These are phyloP conservation scores for Pogonus chalceus DNA, from an alignment of 1,140 invertebrate species.

Conservation along the genomic window DNA sequence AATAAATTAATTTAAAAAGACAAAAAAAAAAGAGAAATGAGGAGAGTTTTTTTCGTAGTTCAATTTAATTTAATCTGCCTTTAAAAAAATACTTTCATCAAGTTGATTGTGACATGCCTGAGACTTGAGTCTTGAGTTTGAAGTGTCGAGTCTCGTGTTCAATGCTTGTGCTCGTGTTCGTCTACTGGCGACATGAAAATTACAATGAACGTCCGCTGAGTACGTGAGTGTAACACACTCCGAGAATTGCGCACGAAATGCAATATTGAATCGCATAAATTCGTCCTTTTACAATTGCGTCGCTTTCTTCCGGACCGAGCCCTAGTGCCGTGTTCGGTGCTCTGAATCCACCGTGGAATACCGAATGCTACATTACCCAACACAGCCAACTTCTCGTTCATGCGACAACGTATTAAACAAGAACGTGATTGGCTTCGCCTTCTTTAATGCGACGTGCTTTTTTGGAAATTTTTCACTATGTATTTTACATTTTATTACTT, in stretches of 20 bases:
- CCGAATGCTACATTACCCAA: neutral
- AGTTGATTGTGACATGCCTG: too few species aligned
- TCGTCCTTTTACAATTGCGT: neutral
- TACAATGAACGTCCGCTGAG: neutral
- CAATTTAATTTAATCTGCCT: too few species aligned
- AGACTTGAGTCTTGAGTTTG: too few species aligned
- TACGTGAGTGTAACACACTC: neutral
- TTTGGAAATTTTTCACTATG: neutral
- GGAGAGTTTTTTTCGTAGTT: too few species aligned
- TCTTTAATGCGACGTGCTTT: neutral
- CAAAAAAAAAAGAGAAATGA: too few species aligned
- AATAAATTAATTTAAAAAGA: too few species aligned
- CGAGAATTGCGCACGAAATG: neutral
- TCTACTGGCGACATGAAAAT: neutral
- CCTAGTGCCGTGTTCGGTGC: too few species aligned
- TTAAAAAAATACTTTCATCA: too few species aligned
- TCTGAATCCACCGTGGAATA: neutral
- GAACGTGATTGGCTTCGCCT: neutral
- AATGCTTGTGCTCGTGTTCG: too few species aligned
- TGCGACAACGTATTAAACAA: neutral
- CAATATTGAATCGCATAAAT: slow-evolving; percentile 1
- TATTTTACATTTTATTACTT: neutral
- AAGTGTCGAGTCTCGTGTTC: too few species aligned
- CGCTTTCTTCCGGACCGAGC: neutral
- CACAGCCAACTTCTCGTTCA: neutral